Evolutionary conservation across 2,888 invertebrate species (phyloP), one percentile per base, ranked within the genome.

Genomic region (Pristionchus mayeri): DNA sequence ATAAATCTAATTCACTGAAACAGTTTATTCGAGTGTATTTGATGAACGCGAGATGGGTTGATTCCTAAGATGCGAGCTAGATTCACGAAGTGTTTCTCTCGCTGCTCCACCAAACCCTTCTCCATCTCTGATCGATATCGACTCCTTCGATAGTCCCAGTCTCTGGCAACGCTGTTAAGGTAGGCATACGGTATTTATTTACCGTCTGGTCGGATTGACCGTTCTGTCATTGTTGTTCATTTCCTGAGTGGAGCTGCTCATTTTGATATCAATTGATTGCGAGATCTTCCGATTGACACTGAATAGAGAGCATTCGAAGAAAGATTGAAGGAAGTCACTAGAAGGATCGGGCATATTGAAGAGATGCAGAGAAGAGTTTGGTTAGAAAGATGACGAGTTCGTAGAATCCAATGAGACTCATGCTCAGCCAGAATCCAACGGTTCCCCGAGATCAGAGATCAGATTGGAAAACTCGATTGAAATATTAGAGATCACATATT

Each of bases 371-470:
- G n/a, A 60, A 21, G 3, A 82, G 48, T 30, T 67, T 63, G 30
- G 40, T 27, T 67, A 50, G n/a, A 30, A 82, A 63, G 48, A 82
- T 37, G 11, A 48, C 3, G 4, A 82, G 67, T 50, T 82, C 52
- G 27, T 67, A 67, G 44, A 63, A 63, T 82, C 82, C 82, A 27
- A 82, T 67, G 44, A 82, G 48, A 50, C 63, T 67, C 82, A 82
- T 63, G 30, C 82, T 50, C 67, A 82, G 27, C 82, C 82, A 82
- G 82, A 82, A 82, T 63, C 82, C 82, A 30, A 67, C 67, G 27
- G 82, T 82, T 2, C 52, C 82, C 82, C 82, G 48, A 82, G 63
- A 67, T 82, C 82, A 48, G 82, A 82, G 67, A 82, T 82, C 9
- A 82, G 30, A 63, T 40, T 67, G 7, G 63, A 67, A 54, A 82